Conservation (phyloP, 2,113 vertebrate species). For the Meles meles region DNA sequence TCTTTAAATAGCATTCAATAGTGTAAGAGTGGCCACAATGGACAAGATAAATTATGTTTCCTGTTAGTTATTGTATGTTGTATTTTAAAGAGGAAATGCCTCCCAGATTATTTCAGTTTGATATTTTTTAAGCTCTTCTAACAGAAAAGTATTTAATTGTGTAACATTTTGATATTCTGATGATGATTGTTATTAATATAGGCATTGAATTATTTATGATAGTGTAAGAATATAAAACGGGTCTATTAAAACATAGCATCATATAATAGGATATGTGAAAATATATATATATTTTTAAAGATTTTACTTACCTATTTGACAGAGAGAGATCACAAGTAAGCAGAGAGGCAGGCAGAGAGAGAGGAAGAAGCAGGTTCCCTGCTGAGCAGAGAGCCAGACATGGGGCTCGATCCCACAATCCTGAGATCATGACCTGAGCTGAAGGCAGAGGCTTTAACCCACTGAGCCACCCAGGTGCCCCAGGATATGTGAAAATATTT, state of each 20-base stretch:
- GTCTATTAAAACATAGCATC: constrained; percentile 5
- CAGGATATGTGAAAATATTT: background rate
- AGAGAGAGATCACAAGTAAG: too few species aligned
- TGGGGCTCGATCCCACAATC: too few species aligned
- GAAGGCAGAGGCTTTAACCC: too few species aligned
- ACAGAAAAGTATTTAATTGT: background rate
- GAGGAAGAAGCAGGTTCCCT: too few species aligned
- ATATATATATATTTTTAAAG: too few species aligned
- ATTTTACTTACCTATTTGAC: too few species aligned
- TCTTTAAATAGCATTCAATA: background rate
- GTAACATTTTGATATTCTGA: constrained; percentile 32
- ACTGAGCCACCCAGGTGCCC: too few species aligned
- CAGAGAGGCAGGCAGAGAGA: too few species aligned
- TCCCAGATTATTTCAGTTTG: constrained; percentile 61
- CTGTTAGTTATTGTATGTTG: constrained; percentile 55
- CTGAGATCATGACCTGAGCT: too few species aligned
- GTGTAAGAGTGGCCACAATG: background rate
- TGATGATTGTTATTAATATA: constrained; percentile 31
- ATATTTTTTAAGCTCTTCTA: constrained; percentile 48
- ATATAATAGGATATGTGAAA: background rate
- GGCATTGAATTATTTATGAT: constrained; percentile 27
- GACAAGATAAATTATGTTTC: constrained; percentile 31
- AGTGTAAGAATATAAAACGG: background rate
- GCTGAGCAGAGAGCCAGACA: too few species aligned
- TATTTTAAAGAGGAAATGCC: constrained; percentile 58